phyloP scores from a whole-genome alignment of 2,888 invertebrate species.

The Brassicogethes aeneus region DNA sequence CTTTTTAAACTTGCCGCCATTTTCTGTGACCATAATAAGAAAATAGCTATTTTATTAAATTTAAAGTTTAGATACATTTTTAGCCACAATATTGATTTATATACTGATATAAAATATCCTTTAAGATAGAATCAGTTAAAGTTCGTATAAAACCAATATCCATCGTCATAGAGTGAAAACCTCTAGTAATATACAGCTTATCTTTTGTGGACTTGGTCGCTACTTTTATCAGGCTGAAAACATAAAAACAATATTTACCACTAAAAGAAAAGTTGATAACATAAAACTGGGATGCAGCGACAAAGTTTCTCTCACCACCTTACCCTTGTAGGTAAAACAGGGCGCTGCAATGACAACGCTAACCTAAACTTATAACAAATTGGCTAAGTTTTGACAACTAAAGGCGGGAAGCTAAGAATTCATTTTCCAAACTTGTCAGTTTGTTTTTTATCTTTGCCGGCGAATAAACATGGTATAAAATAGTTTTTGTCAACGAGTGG shows the following conservation, averaged over 20 bases:
- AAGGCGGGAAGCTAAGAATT: too few relatives aligned
- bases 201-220: not conserved
- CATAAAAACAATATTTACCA: constrained; percentile 2
- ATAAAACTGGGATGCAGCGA: not conserved
- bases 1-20: too few relatives aligned
- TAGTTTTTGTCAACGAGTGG: too few relatives aligned
- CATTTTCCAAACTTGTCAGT: too few relatives aligned
- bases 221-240: not conserved
- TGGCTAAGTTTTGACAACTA: constrained; percentile 2
- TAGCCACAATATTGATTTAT: too few relatives aligned
- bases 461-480: too few relatives aligned
- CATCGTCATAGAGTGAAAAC: not conserved
- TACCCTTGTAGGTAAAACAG: constrained; percentile 1
- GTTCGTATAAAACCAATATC: not conserved
- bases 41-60: too few relatives aligned
- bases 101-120: too few relatives aligned
- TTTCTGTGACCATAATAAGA: too few relatives aligned
- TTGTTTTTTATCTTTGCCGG: too few relatives aligned
- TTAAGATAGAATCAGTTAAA: not conserved
- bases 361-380: constrained; percentile 2
- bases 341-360: not conserved
- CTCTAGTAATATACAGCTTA: not conserved
- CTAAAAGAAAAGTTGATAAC: constrained; percentile 1
- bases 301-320: not conserved
- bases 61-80: too few relatives aligned